Conservation (phyloP, 2,888 invertebrate species). For the Junonia oenone region DNA sequence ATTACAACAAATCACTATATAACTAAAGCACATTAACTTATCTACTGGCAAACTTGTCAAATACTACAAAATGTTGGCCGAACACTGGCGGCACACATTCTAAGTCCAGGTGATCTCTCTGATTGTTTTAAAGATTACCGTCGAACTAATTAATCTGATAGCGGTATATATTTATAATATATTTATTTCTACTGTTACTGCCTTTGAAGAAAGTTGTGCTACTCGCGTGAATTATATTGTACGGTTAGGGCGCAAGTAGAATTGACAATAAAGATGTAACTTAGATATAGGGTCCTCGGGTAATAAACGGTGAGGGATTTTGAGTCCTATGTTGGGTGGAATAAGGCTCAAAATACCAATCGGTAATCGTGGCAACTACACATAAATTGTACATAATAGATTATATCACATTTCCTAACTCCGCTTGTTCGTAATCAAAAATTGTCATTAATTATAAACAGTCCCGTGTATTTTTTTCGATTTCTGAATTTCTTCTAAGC, state of each 20-base stretch:
- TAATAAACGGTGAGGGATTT: slow-evolving; percentile 10
- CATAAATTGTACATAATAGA: slow-evolving; percentile 17
- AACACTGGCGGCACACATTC: not conserved
- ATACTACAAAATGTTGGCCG: not conserved
- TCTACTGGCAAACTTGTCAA: not conserved
- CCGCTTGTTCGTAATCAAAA: not conserved
- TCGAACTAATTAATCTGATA: slow-evolving; percentile 4
- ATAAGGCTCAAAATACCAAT: slow-evolving; percentile 17
- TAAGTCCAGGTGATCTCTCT: slow-evolving; percentile 6
- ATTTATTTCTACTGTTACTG: slow-evolving; percentile 34
- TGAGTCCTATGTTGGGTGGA: slow-evolving; percentile 30
- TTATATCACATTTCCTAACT: not conserved
- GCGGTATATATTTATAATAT: slow-evolving; percentile 27
- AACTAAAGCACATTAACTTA: not conserved
- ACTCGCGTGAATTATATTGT: slow-evolving; percentile 14
- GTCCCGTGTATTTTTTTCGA: not conserved
- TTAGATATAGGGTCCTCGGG: slow-evolving; percentile 29
- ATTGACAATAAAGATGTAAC: slow-evolving; percentile 53
- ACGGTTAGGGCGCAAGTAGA: slow-evolving; percentile 39
- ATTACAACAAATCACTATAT: too few relatives aligned
- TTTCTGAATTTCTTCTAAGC: not conserved
- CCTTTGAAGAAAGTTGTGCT: slow-evolving; percentile 34
- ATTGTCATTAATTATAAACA: not conserved
- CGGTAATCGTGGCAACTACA: slow-evolving; percentile 16
- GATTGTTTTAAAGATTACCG: slow-evolving; percentile 3